phyloP scores from a whole-genome alignment of 1,140 invertebrate genomes.

The Pachyrhynchus sulphureomaculatus region DNA sequence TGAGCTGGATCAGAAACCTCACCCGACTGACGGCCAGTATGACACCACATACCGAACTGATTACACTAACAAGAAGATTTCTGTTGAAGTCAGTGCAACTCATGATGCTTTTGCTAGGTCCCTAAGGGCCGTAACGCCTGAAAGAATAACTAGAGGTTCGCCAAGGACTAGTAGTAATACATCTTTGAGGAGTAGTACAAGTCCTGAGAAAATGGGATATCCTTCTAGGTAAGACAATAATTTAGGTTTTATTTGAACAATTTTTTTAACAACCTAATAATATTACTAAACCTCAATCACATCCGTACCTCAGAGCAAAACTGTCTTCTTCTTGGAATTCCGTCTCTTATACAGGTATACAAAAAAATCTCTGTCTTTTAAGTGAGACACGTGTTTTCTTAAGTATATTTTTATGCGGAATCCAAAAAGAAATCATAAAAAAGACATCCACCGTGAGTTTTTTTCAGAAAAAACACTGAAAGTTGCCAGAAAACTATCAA shows the following conservation, averaged over 20 bases:
- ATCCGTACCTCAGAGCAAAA: too few species aligned
- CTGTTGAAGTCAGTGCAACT: constrained; percentile 64
- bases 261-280: background rate
- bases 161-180: constrained; percentile 50
- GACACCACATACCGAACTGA: constrained; percentile 62
- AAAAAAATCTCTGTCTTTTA: too few species aligned
- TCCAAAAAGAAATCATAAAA: too few species aligned
- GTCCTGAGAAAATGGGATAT: constrained; percentile 55
- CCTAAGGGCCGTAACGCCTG: constrained; percentile 61
- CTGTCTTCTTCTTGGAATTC: too few species aligned
- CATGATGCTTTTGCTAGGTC: constrained; percentile 72
- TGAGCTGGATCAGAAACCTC: constrained; percentile 37
- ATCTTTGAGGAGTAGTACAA: constrained; percentile 58
- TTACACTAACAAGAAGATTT: constrained; percentile 59
- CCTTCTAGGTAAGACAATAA: constrained; percentile 30
- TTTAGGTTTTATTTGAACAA: background rate
- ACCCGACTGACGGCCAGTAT: constrained; percentile 54
- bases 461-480: too few species aligned
- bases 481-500: too few species aligned
- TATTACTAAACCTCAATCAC: too few species aligned
- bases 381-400: too few species aligned
- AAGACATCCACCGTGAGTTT: too few species aligned
- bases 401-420: too few species aligned
- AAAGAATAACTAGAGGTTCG: constrained; percentile 53
- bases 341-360: too few species aligned